Conservation (phyloP, 2,113 vertebrate species). For the Tragelaphus strepsiceros region DNA sequence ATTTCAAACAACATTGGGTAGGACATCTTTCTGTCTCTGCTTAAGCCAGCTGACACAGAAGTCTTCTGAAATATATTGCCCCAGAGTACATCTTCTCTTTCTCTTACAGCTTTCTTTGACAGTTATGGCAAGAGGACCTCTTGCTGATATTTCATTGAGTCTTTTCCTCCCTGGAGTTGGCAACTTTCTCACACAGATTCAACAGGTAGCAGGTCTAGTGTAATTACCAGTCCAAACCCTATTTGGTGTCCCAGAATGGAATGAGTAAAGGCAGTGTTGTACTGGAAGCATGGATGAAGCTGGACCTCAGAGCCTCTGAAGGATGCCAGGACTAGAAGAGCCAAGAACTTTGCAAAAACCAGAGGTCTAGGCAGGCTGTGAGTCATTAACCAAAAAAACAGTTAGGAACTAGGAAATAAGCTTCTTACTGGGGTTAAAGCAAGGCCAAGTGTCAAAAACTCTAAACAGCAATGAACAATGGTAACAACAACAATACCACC, state of each 20-base stretch:
- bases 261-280: conserved; percentile 45
- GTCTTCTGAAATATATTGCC: neutral
- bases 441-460: conserved; percentile 45
- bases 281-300: conserved; percentile 45
- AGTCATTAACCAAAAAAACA: conserved; percentile 56
- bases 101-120: neutral
- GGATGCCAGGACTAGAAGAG: conserved; percentile 43
- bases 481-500: neutral
- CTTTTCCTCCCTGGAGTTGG: conserved; percentile 17
- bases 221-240: conserved; percentile 25
- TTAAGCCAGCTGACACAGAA: neutral
- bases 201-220: neutral
- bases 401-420: conserved; percentile 49
- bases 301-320: conserved; percentile 56
- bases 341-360: conserved; percentile 55
- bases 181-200: conserved; percentile 22
- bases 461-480: neutral
- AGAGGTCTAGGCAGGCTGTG: conserved; percentile 49
- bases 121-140: neutral
- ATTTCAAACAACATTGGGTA: neutral
- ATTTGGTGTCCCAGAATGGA: conserved; percentile 35
- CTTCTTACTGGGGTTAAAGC: conserved; percentile 45
- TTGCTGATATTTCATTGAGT: conserved; percentile 15
- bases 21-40: neutral
- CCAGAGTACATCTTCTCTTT: neutral